Evolutionary conservation across 2,797 vertebrate genomes (phyloP), one percentile per base, ranked within the genome.

Genomic region (Distichodus sexfasciatus): DNA sequence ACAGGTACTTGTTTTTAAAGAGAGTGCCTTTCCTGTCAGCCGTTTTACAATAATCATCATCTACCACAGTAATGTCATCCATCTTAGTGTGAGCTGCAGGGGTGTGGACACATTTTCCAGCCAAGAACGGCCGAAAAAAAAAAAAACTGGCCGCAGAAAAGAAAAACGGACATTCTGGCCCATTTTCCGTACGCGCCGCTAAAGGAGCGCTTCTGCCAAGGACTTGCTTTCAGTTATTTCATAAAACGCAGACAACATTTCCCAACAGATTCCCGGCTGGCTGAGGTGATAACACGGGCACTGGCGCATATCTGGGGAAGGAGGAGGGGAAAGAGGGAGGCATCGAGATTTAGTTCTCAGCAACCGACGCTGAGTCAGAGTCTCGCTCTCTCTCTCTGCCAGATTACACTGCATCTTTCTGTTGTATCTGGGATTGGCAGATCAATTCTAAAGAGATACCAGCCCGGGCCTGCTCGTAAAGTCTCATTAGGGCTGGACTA

Each of bases 321-420:
- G 29, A 61, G 7, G 66, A 54, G 33, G 73, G 63, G 50, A 59
- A 58, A 73, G 78, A 67, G 70, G 67, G 71, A 66, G 66, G 50
- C 63, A 44, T 51, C n/a, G 63, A 77, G 78, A 80, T 77, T 80
- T 67, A 64, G 63, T 73, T 77, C 75, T 70, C 29, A 47, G 72
- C 66, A 77, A 80, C 53, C 17, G 31, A 54, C 54, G 63, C 64
- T 67, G 57, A 67, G 65, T 55, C 72, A 68, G 62, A 33, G 15
- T 7, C 40, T 41, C 55, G 38, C 47, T 40, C 28, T 2, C 55
- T 41, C 55, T 36, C 47, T 40, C 28, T 2, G 50, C 38, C 68
- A 73, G 72, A 75, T 80, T 77, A 77, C 55, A 41, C 58, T 44
- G 38, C 41, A 65, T 63, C 74, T 41, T 33, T 24, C 35, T 55